phyloP scores from a whole-genome alignment of 2,113 vertebrate species.

The Acanthisitta chloris region DNA sequence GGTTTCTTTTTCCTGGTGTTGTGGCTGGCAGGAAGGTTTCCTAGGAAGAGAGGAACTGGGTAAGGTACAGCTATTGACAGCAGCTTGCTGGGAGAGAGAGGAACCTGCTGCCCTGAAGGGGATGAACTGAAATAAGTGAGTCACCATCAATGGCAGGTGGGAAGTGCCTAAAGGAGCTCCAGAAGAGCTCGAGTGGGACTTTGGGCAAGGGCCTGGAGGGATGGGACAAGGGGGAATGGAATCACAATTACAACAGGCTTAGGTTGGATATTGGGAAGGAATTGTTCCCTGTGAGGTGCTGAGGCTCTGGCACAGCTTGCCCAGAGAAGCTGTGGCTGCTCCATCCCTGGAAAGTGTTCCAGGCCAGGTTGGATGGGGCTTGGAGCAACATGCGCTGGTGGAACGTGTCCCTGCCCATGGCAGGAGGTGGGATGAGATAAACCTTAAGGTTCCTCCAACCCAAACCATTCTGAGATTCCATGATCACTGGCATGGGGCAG shows the following conservation, averaged over 20 bases:
- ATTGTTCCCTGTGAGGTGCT: not conserved
- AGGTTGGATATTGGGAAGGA: not conserved
- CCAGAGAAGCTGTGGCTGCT: not conserved
- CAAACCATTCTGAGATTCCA: not conserved
- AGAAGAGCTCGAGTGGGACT: not conserved
- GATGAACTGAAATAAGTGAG: not conserved
- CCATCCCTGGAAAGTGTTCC: not conserved
- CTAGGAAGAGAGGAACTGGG: not conserved
- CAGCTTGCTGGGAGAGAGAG: not conserved
- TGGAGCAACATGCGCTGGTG: not conserved
- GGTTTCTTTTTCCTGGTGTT: conserved; percentile 22
- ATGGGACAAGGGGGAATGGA: not conserved
- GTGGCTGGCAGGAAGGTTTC: not conserved
- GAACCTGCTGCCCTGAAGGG: not conserved
- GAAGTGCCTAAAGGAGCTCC: not conserved
- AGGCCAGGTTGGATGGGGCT: fast-evolving
- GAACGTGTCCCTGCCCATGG: not conserved
- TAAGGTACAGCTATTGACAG: not conserved
- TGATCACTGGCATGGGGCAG: not conserved
- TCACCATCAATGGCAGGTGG: not conserved
- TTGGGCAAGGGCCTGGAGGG: not conserved
- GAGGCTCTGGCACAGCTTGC: not conserved
- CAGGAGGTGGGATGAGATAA: not conserved
- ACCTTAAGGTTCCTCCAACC: not conserved
- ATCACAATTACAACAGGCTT: not conserved